Evolutionary conservation across 2,797 vertebrate genomes (phyloP), one percentile per base, ranked within the genome.

Genomic region (Muscicapa comitata): DNA sequence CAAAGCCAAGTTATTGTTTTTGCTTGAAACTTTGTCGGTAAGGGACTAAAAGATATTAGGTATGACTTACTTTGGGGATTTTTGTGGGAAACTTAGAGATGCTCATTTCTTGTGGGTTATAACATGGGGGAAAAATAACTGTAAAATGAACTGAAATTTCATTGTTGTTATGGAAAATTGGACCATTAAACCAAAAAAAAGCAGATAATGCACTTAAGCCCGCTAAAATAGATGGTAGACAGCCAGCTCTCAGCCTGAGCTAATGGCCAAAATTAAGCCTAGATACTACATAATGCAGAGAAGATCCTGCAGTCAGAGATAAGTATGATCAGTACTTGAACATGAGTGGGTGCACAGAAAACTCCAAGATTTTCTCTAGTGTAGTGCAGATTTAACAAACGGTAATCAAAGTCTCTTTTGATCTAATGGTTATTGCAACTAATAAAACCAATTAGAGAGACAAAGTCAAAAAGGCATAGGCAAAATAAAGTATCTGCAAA

Each of bases 1-100:
- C 99, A 99, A 98, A 98, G 98, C 97, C 97, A 98, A 98, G 97
- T 98, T 98, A 98, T 98, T 98, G 98, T 98, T 97, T 97, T 97
- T 94, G 94, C 95, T 97, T 96, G 96, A 98, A 98, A 97, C 96
- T 98, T 97, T 97, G 97, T 97, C 96, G 95, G 97, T 92, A 70
- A 97, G 96, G 61, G 84, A 92, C 81, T 96, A 95, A 25, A 78
- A 97, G 96, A 97, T 97, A 97, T 97, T 97, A 96, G 94, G 67
- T 96, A 96, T 96, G 96, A 98, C 97, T 97, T 94, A 97, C 96
- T 97, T 97, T 80, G 75, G 96, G 88, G 93, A 97, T 94, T 96
- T 95, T 94, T 78, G 94, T 90, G 92, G 88, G 84, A 95, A 96
- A 94, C 89, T 75, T 76, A 73, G 88, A 88, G 85, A 96, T 48